phyloP scores from a whole-genome alignment of 2,113 vertebrate genomes.

The Oplegnathus fasciatus region DNA sequence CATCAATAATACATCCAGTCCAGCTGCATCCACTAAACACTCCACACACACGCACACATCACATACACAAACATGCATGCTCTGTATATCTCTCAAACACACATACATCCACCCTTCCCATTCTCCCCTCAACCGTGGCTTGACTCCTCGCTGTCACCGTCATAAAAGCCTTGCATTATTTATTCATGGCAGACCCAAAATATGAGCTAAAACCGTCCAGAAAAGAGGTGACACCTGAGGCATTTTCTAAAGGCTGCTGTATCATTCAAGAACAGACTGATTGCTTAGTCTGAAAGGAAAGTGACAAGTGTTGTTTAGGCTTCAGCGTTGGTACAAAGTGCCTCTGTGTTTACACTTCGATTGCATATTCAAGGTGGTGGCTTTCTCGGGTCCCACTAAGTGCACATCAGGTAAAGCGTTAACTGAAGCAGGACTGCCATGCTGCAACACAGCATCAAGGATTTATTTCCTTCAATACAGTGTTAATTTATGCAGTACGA shows the following conservation, averaged over 20 bases:
- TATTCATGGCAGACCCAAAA: conserved; percentile 73
- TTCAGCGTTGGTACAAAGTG: conserved; percentile 41
- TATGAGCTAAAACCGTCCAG: conserved; percentile 70
- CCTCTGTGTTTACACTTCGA: conserved; percentile 59
- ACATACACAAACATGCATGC: conserved; percentile 47
- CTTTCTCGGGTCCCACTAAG: conserved; percentile 43
- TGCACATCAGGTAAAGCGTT: conserved; percentile 56
- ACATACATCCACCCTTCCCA: conserved; percentile 58
- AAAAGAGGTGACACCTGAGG: conserved; percentile 64
- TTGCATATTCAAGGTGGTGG: conserved; percentile 51
- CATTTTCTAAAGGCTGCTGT: conserved; percentile 66
- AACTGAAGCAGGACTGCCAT: conserved; percentile 35
- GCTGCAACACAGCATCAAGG: conserved; percentile 4
- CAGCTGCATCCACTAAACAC: conserved; percentile 75
- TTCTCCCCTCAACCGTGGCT: conserved; percentile 64
- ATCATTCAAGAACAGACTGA: conserved; percentile 62
- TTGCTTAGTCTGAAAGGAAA: conserved; percentile 56
- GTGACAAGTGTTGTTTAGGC: conserved; percentile 65
- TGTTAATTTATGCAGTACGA: not conserved
- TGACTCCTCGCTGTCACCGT: conserved; percentile 73
- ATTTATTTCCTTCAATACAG: conserved; percentile 9
- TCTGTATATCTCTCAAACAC: conserved; percentile 51
- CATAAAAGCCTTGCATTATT: conserved; percentile 77
- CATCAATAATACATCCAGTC: conserved; percentile 83
- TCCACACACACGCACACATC: conserved; percentile 26